These are phyloP conservation scores for Rhyzopertha dominica DNA, from an alignment of 1,140 invertebrate genomes.

Conservation along the genomic window DNA sequence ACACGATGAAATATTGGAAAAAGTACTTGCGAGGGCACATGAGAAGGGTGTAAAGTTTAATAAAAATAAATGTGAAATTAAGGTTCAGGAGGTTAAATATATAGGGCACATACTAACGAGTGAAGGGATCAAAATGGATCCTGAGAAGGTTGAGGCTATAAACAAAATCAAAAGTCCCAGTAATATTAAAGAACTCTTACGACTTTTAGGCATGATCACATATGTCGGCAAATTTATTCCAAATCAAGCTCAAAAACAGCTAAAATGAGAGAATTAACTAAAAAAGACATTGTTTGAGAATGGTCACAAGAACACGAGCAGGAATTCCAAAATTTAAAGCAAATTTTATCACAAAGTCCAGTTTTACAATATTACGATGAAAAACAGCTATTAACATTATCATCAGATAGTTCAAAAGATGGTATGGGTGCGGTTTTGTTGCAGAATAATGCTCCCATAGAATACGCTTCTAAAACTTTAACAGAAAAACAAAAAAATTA, in stretches of 20 bases:
- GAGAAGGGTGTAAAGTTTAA: constrained; percentile 32
- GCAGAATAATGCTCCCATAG: constrained; percentile 36
- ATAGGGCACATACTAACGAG: constrained; percentile 2
- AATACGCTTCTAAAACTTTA: constrained; percentile 40
- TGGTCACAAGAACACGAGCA: constrained; percentile 24
- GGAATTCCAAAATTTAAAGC: constrained; percentile 35
- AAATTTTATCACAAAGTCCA: constrained; percentile 25
- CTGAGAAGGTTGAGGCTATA: constrained; percentile 24
- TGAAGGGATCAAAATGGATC: constrained; percentile 8
- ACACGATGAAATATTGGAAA: constrained; percentile 5
- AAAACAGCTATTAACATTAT: constrained; percentile 29
- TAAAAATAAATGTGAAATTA: constrained; percentile 29
- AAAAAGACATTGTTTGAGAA: constrained; percentile 16
- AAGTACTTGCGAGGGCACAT: constrained; percentile 25
- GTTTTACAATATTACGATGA: constrained; percentile 37
- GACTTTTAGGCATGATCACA: constrained; percentile 36
- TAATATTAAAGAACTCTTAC: constrained; percentile 33
- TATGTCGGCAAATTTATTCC: constrained; percentile 32
- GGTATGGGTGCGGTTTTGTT: constrained; percentile 38
- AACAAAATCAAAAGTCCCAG: constrained; percentile 25
- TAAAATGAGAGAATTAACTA: constrained; percentile 24
- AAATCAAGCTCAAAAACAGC: constrained; percentile 29
- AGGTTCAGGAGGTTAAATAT: constrained; percentile 13
- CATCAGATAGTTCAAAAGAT: constrained; percentile 37
- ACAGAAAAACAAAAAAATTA: constrained; percentile 35